These are phyloP conservation scores for Podarcis raffonei DNA, from an alignment of 2,113 vertebrate genomes.

Conservation along the genomic window DNA sequence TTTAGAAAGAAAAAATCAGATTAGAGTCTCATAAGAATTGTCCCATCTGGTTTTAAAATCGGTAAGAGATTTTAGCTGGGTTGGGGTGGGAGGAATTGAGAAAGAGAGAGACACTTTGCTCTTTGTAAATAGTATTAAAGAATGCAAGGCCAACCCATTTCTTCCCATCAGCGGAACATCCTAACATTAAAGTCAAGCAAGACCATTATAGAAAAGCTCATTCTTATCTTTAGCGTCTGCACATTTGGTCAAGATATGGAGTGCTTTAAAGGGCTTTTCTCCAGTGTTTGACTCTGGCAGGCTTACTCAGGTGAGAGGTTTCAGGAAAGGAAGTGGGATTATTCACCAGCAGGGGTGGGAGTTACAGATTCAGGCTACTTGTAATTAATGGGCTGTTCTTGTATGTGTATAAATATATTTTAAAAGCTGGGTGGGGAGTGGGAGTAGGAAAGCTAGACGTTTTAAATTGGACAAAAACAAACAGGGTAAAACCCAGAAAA, in stretches of 20 bases:
- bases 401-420: background rate
- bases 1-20: background rate
- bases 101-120: conserved; percentile 19
- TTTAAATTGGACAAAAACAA: background rate
- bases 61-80: conserved; percentile 6
- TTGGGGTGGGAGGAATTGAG: background rate
- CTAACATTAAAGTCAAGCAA: conserved; percentile 41
- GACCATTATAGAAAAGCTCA: background rate
- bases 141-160: conserved; percentile 31
- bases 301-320: background rate
- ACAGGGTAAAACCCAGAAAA: background rate
- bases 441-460: background rate
- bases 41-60: conserved; percentile 11
- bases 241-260: background rate
- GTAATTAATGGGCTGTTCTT: background rate
- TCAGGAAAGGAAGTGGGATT: background rate
- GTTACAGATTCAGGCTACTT: background rate
- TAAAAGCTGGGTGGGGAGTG: background rate
- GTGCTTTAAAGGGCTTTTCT: background rate
- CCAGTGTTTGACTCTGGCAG: fast-evolving
- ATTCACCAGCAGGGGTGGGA: fast-evolving
- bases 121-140: background rate
- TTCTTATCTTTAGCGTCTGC: background rate
- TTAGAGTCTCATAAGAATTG: conserved; percentile 2
- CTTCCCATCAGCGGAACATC: background rate